phyloP scores from a whole-genome alignment of 2,113 vertebrate genomes.

The Marcusenius ussheri region DNA sequence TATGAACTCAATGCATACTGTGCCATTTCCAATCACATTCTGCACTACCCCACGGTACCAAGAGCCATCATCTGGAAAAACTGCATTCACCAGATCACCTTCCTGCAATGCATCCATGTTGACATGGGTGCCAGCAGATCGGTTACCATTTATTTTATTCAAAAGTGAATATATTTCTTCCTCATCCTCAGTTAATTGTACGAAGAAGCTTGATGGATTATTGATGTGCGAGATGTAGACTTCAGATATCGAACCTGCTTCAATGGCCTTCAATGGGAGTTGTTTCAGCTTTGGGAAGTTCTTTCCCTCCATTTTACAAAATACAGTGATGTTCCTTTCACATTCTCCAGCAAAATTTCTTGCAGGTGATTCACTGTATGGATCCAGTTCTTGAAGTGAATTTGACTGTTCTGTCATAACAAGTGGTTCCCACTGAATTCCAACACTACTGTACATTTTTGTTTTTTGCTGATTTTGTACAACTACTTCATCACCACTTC shows the following conservation, averaged over 20 bases:
- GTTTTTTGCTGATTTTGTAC: background rate
- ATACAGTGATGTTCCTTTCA: background rate
- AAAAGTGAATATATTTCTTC: slow-evolving; percentile 59
- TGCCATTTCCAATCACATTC: slow-evolving; percentile 41
- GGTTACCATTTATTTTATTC: slow-evolving; percentile 64
- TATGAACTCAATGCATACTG: slow-evolving; percentile 69
- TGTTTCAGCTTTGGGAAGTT: slow-evolving; percentile 50
- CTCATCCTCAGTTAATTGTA: slow-evolving; percentile 72
- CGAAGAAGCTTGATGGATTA: slow-evolving; percentile 71
- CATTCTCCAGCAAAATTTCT: slow-evolving; percentile 7
- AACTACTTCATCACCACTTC: background rate
- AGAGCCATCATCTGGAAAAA: slow-evolving; percentile 71
- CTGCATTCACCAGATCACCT: slow-evolving; percentile 71
- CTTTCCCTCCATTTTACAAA: slow-evolving; percentile 15
- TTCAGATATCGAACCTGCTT: slow-evolving; percentile 56
- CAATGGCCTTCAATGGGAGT: slow-evolving; percentile 58
- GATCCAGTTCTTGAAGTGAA: background rate
- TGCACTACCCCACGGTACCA: slow-evolving; percentile 78
- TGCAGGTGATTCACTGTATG: background rate
- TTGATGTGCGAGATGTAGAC: slow-evolving; percentile 77
- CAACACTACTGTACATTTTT: slow-evolving; percentile 16
- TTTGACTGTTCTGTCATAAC: background rate
- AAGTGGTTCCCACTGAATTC: slow-evolving; percentile 9
- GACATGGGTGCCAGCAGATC: slow-evolving; percentile 26
- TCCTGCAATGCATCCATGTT: slow-evolving; percentile 44